Conservation (phyloP, 2,888 invertebrate species). For the Palloptera scutellata region DNA sequence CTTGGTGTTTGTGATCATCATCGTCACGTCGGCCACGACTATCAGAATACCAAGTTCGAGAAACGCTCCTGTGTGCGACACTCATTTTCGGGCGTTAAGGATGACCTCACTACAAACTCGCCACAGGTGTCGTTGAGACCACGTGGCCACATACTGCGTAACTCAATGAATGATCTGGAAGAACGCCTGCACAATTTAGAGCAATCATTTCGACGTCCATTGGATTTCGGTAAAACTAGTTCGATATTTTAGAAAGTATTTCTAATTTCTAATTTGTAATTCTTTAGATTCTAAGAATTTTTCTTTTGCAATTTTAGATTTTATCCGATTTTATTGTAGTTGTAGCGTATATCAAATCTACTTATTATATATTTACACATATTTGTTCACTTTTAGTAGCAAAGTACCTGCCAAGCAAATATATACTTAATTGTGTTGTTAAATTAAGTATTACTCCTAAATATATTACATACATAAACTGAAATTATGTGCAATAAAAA, state of each 20-base stretch:
- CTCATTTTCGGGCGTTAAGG: conserved; percentile 64
- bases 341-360: background rate
- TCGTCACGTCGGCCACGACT: conserved; percentile 45
- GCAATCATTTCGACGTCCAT: conserved; percentile 60
- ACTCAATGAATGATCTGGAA: conserved; percentile 64
- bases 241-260: conserved; percentile 19
- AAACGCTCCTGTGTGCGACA: conserved; percentile 58
- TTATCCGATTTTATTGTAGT: conserved; percentile 6
- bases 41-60: conserved; percentile 60
- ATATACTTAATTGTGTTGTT: too few relatives aligned
- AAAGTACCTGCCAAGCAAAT: too few relatives aligned
- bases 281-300: background rate
- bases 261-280: too few relatives aligned
- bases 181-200: conserved; percentile 62
- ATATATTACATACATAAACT: background rate
- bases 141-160: conserved; percentile 59
- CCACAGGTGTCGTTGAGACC: conserved; percentile 59
- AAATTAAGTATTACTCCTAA: too few relatives aligned
- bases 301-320: conserved; percentile 25
- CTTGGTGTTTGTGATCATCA: conserved; percentile 48
- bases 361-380: background rate
- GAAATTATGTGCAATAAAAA: conserved; percentile 19
- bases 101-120: conserved; percentile 61
- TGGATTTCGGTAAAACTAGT: conserved; percentile 58
- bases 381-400: conserved; percentile 1